Conservation (phyloP, 2,888 invertebrate species). For the Gymnocheta viridis region DNA sequence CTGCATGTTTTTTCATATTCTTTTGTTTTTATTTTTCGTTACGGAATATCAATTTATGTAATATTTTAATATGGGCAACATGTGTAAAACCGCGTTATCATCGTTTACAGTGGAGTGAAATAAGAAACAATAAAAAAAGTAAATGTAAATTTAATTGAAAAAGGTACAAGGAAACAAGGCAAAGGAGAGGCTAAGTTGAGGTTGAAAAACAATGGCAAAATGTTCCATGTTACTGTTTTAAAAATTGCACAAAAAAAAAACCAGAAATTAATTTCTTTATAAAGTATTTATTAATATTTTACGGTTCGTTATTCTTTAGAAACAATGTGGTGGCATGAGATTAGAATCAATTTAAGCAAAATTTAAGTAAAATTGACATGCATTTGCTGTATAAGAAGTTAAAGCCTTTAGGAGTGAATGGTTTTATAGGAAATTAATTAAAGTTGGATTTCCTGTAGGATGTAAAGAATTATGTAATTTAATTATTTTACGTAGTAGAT, state of each 20-base stretch:
- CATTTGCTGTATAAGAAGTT: background rate
- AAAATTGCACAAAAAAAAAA: background rate
- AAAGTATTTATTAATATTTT: slow-evolving; percentile 35
- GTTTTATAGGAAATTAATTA: background rate
- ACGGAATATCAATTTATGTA: slow-evolving; percentile 78
- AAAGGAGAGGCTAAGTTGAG: background rate
- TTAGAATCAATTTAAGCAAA: background rate
- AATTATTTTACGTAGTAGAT: too few species aligned
- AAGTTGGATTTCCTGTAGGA: background rate
- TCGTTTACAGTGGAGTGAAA: slow-evolving; percentile 58
- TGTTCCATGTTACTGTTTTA: background rate
- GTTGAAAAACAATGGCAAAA: background rate
- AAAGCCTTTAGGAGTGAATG: background rate
- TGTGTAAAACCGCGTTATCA: slow-evolving; percentile 67
- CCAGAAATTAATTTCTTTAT: slow-evolving; percentile 15
- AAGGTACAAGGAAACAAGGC: background rate
- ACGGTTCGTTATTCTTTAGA: slow-evolving; percentile 4
- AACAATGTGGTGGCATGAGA: slow-evolving; percentile 3
- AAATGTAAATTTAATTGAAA: slow-evolving; percentile 62
- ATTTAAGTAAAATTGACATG: background rate
- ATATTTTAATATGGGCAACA: slow-evolving; percentile 72
- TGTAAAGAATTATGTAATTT: too few species aligned
- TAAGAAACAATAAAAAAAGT: slow-evolving; percentile 14
- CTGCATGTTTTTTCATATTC: background rate
- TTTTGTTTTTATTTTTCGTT: slow-evolving; percentile 51